These are phyloP conservation scores for Ceratothoa steindachneri DNA, from an alignment of 2,888 invertebrate genomes.

Conservation along the genomic window DNA sequence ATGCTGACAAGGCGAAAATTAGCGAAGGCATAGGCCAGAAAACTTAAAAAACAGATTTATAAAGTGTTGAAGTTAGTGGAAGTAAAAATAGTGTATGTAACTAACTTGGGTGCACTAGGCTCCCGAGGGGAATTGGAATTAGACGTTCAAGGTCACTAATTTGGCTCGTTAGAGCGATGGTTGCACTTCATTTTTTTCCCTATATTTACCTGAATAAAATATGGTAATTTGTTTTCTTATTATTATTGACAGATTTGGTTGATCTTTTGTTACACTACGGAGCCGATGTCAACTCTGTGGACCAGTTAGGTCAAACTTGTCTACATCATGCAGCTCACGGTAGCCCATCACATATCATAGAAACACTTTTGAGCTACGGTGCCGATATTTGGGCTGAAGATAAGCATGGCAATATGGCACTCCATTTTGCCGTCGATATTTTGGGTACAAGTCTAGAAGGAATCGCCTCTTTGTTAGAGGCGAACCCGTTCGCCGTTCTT, in stretches of 20 bases:
- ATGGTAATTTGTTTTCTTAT: no score
- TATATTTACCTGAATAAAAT: no score
- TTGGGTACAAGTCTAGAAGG: slow-evolving; percentile 21
- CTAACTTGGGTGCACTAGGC: no score
- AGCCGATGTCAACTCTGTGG: slow-evolving; percentile 23
- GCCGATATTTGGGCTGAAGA: slow-evolving; percentile 18
- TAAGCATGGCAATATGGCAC: slow-evolving; percentile 30
- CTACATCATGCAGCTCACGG: slow-evolving; percentile 29
- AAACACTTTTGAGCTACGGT: slow-evolving; percentile 17
- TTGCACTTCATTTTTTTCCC: no score
- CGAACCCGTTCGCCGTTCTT: slow-evolving; percentile 21
- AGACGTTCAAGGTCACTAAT: no score
- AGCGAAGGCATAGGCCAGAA: no score
- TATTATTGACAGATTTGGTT: slow-evolving; percentile 28
- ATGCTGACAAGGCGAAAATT: no score
- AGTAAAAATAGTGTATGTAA: no score
- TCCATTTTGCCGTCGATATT: slow-evolving; percentile 33
- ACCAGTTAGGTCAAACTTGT: slow-evolving; percentile 24
- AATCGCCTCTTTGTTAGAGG: slow-evolving; percentile 16
- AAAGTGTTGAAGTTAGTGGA: no score
- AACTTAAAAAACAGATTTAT: no score
- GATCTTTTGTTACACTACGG: slow-evolving; percentile 27
- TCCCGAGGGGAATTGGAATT: no score
- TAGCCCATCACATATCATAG: slow-evolving; percentile 23
- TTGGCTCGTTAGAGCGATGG: no score